Evolutionary conservation across 1,140 invertebrate genomes (phyloP), one percentile per base, ranked within the genome.

Genomic region (Aphelenchoides avenae): DNA sequence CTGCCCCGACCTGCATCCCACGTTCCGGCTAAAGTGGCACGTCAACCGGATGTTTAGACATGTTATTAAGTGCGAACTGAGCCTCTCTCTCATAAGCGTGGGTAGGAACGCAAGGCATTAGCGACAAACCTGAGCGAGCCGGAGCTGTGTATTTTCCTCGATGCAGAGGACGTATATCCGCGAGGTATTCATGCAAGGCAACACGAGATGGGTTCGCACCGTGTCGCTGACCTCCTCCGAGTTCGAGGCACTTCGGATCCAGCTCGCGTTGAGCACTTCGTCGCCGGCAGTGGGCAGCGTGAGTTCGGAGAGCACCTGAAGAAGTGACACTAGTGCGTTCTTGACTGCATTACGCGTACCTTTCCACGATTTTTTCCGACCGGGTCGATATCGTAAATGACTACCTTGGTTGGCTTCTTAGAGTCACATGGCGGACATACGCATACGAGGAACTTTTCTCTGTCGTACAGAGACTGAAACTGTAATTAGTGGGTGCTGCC

Each of bases 391-490:
- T 66, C 68, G 1, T 53, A 13, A 20, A 66, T 18, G 13, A 55
- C 36, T 18, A 66, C 7, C 34, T 56, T 56, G n/a, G 51, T 47
- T 5, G 62, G 62, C 24, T 70, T 54, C 9, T 57, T 34, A 0
- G 46, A 31, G n/a, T 13, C 22, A 42, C 36, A 55, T 2, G 59
- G 24, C 22, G 34, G 48, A 30, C 51, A 13, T 20, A 66, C 64
- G 9, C n/a, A n/a, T n/a, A 66, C n/a, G 57, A 71, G 54, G 24
- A 58, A 26, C 39, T 53, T 59, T 30, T 66, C 64, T 1, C 67
- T 44, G 20, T 67, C 65, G 44, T 65, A 67, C n/a, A 47, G 30
- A 6, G 63, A 70, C 63, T 65, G n/a, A 40, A 64, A 66, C 13
- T 54, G n/a, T n/a, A 15, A 52, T 53, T 18, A n/a, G 48, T 52